Percentiles rank a stretch among this genome's conserved stretches.
phyloP scores from a whole-genome alignment of 2,113 vertebrate genomes.

The Guaruba guarouba region DNA sequence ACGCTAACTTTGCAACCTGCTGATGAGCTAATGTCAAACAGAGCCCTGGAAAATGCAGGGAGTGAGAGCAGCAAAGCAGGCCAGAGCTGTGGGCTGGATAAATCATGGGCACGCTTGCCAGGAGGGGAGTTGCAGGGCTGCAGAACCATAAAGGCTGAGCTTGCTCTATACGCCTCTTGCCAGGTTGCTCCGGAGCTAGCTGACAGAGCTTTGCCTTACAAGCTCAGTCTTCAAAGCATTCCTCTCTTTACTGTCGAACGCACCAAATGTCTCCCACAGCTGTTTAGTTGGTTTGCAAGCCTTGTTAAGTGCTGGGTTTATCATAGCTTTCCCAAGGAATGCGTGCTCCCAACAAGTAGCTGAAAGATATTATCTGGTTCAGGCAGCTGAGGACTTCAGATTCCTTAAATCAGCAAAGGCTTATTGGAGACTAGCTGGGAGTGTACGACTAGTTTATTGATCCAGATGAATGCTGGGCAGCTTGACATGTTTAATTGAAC shows the following conservation, averaged over 20 bases:
- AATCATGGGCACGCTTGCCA: background rate
- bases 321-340: slow-evolving; percentile 43
- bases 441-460: background rate
- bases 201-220: slow-evolving; percentile 27
- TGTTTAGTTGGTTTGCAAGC: slow-evolving; percentile 56
- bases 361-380: slow-evolving; percentile 45
- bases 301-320: slow-evolving; percentile 54
- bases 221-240: slow-evolving; percentile 59
- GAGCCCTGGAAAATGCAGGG: background rate
- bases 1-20: slow-evolving; percentile 12
- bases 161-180: background rate
- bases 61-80: background rate
- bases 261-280: slow-evolving; percentile 64
- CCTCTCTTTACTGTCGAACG: slow-evolving; percentile 49
- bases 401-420: background rate
- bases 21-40: slow-evolving; percentile 56
- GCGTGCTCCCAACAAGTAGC: background rate
- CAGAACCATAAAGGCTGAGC: slow-evolving; percentile 1
- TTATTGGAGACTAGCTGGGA: background rate
- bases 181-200: background rate
- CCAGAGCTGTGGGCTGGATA: background rate
- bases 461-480: background rate
- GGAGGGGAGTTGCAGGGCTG: background rate
- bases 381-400: background rate
- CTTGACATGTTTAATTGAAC: background rate